phyloP scores from a whole-genome alignment of 2,888 invertebrate genomes.

The Anthrax anthrax region DNA sequence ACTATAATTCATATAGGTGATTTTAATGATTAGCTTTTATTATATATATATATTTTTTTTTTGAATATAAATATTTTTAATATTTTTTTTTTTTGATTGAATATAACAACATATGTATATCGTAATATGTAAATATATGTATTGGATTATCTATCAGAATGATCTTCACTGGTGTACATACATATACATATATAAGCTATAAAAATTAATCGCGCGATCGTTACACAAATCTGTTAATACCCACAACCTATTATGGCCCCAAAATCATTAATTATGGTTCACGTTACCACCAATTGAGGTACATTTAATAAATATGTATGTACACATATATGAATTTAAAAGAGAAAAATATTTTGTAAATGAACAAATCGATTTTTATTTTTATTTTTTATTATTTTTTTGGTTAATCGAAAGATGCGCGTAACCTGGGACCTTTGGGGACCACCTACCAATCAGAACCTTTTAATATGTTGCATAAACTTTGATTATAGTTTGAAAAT shows the following conservation, averaged over 20 bases:
- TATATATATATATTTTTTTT: neutral
- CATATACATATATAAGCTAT: too few relatives aligned
- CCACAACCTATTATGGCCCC: conserved; percentile 5
- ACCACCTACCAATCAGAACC: conserved; percentile 11
- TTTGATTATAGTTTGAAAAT: too few relatives aligned
- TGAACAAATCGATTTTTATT: too few relatives aligned
- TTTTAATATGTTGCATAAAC: neutral
- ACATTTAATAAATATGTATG: neutral
- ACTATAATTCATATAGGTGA: too few relatives aligned
- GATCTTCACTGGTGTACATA: neutral
- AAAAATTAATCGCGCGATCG: conserved; percentile 8
- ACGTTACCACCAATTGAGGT: conserved; percentile 5
- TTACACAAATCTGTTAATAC: conserved; percentile 10
- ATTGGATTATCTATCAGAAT: neutral
- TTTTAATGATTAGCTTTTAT: neutral
- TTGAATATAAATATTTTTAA: neutral
- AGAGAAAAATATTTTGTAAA: too few relatives aligned
- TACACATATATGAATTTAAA: too few relatives aligned
- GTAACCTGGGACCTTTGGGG: conserved; percentile 4
- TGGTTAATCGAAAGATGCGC: conserved; percentile 2
- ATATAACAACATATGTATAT: too few relatives aligned
- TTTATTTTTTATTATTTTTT: too few relatives aligned
- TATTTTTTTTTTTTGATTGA: too few relatives aligned
- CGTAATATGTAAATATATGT: neutral
- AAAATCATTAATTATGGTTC: conserved; percentile 11